Percentiles rank a stretch among this genome's conserved stretches.
Evolutionary conservation across 2,113 vertebrate species (phyloP).

Genomic region (Platichthys stellatus): DNA sequence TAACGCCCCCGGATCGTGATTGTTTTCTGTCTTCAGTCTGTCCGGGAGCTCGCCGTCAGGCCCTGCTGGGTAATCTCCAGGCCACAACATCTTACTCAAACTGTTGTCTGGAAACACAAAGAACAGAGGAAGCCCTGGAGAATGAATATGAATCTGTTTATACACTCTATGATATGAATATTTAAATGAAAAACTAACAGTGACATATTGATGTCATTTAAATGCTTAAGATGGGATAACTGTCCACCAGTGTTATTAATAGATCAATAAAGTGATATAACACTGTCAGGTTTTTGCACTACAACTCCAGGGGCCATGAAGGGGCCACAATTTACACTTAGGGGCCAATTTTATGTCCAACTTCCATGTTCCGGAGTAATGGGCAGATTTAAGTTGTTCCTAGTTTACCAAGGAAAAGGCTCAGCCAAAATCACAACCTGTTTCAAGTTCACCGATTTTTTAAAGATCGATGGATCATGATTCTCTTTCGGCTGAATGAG

Average conservation of each 20-base stretch:
- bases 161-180: neutral
- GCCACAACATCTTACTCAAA: conserved; percentile 81
- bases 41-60: conserved; percentile 73
- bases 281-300: neutral
- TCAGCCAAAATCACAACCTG: too few species aligned
- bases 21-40: conserved; percentile 66
- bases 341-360: too few species aligned
- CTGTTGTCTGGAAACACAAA: conserved; percentile 71
- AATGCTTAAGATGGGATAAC: neutral
- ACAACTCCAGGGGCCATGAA: too few species aligned
- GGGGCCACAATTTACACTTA: too few species aligned
- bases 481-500: neutral
- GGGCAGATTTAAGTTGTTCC: too few species aligned
- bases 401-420: too few species aligned
- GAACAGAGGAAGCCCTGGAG: neutral
- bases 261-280: neutral
- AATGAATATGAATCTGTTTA: neutral
- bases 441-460: too few species aligned
- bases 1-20: conserved; percentile 46
- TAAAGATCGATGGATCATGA: too few species aligned
- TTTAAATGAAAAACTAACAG: neutral
- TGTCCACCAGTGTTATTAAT: neutral
- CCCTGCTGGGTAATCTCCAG: conserved; percentile 79
- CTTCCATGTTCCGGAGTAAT: too few species aligned
- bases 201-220: neutral